Percentiles rank a stretch among this genome's conserved stretches.
Evolutionary conservation across 2,797 vertebrate genomes (phyloP).

Genomic region (Trichosurus vulpecula): DNA sequence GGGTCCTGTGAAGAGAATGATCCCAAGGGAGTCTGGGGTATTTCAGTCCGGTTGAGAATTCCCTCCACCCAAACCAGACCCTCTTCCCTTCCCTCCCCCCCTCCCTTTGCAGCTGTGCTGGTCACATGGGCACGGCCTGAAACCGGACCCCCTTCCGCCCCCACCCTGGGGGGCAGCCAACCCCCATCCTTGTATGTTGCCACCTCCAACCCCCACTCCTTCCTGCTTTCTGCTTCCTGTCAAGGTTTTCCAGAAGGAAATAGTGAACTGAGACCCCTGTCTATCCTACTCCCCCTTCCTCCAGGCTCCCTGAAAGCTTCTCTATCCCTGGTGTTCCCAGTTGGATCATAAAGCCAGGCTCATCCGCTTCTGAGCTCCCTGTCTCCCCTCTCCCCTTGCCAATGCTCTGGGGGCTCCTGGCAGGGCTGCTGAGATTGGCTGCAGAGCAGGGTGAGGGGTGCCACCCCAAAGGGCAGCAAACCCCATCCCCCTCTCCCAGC

Average conservation of each 20-base stretch:
- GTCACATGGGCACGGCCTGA: conserved; percentile 60
- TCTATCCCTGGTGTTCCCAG: neutral
- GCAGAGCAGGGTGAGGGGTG: neutral
- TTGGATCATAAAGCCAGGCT: too few relatives aligned
- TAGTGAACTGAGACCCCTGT: neutral
- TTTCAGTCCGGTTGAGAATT: neutral
- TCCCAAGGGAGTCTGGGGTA: neutral
- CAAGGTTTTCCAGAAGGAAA: neutral
- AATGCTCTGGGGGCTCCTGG: neutral
- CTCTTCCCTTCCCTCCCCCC: neutral
- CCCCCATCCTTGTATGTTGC: neutral
- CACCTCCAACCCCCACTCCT: neutral
- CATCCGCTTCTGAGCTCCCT: neutral
- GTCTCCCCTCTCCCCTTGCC: neutral
- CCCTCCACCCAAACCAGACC: neutral
- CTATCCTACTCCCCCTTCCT: neutral
- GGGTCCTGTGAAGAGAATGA: neutral
- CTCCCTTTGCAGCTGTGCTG: conserved; percentile 45
- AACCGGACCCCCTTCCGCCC: conserved; percentile 43
- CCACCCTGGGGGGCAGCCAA: neutral
- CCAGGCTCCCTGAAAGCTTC: neutral
- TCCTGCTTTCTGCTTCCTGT: neutral
- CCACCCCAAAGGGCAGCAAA: neutral
- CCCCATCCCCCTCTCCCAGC: neutral
- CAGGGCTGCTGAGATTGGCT: neutral